Base-by-base conservation (phyloP, 1,140 invertebrate species). In the Drosophila punjabiensis region DNA sequence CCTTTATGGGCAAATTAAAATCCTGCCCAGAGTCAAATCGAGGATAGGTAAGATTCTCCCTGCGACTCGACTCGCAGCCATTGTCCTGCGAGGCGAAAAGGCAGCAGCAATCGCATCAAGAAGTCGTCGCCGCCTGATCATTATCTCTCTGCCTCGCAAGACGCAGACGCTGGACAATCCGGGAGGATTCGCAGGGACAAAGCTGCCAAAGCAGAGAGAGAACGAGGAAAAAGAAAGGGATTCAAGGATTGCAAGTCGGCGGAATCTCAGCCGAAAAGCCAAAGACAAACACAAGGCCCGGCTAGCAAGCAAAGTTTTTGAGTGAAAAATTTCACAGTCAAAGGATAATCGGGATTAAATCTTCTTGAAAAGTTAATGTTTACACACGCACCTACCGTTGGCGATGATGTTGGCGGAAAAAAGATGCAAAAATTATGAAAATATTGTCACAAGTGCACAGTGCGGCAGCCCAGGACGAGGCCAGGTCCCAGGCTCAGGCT, bases 291-390 rank as follows among this genome's bases (percentile, higher is more conserved):
- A 88, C 47, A 80, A 56, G 79, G 53, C n/a, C 11, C 32, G 52
- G 52, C 52, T 64, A 62, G 20, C 47, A 71, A 73, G 71, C 39
- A 71, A 74, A 74, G 71, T 85, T 84, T 58, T 85, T 89, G 82
- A 90, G 82, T 89, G 79, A 90, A 86, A 88, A 90, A 90, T 90
- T 90, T 75, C 66, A 90, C 86, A 90, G 86, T 90, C 86, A 90
- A 86, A 90, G 86, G 86, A 88, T 88, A 88, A 88, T 88, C 85
- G 85, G 85, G 85, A 90, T 90, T 90, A 90, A 90, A 90, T 90
- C 86, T 90, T 90, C 86, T 90, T 90, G 79, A 90, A 90, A 90
- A 90, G 86, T 90, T 90, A 90, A 90, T 90, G 86, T 90, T 90
- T 90, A 90, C 86, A 90, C 86, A 90, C 86, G 86, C 86, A 90